Evolutionary conservation across 2,888 invertebrate species (phyloP), one percentile per base, ranked within the genome.

Genomic region (Mellilla xanthometata): DNA sequence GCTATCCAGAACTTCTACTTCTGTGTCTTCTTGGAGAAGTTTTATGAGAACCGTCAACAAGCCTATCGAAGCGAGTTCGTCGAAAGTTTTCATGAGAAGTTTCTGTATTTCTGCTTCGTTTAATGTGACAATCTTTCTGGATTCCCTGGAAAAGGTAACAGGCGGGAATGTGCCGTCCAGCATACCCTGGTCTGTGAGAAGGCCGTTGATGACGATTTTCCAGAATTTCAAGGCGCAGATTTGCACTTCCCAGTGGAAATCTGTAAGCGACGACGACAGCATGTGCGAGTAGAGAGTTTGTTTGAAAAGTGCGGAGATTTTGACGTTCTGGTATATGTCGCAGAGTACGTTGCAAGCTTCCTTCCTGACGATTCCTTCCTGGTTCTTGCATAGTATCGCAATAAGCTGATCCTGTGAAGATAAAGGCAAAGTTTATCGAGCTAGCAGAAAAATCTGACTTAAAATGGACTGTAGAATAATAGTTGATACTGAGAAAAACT

Each of bases 191-290:
- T 95, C 92, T 0, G 89, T 90, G 5, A 95, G 79, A 39, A 93
- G 91, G 0, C 91, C 90, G 12, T 91, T 86, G 30, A 95, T 93
- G 12, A 94, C 93, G 7, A 91, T 81, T 40, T 91, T 90, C 95
- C 96, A 96, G 65, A 94, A 96, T 44, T 90, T 85, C 0, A 96
- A 69, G 0, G 95, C 93, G 41, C 91, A 92, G 0, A 93, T 81
- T 75, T 95, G 95, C 0, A 95, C 95, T 72, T 96, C 96, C 95
- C 96, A 95, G 66, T 96, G 94, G 43, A 95, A 91, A 72, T 96
- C 96, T 6, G 91, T 84, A 0, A 93, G 89, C 0, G 94, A 93
- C 0, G 94, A 92, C 8, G 91, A 88, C 0, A 92, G 90, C 91
- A 95, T 93, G 2, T 93, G 91, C 15, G 91, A 90, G 60, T 92